Evolutionary conservation across 37 sponge, comb jelly and placozoan species (phyloP).

Genomic region (Chondrilla cf. caribensis): DNA sequence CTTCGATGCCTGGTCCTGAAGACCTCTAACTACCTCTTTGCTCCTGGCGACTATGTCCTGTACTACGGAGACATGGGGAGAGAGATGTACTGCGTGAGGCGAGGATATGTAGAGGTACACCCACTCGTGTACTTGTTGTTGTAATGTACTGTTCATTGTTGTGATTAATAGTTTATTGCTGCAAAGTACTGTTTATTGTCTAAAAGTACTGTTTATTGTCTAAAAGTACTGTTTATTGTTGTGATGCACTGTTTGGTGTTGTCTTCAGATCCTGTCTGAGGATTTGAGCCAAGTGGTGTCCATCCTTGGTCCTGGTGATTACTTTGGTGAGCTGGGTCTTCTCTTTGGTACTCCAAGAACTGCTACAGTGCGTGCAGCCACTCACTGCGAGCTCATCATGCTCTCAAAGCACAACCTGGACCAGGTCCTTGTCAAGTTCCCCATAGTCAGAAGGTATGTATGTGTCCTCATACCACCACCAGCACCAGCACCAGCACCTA

Average conservation of each 20-base stretch:
- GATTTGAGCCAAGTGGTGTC: slow-evolving; percentile 60
- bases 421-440: slow-evolving; percentile 38
- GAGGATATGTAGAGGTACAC: slow-evolving; percentile 70
- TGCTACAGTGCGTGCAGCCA: slow-evolving; percentile 62
- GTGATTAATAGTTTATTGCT: background rate
- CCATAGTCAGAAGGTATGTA: slow-evolving; percentile 48
- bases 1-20: slow-evolving; percentile 41
- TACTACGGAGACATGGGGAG: slow-evolving; percentile 76
- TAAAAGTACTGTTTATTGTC: background rate
- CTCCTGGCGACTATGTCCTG: slow-evolving; percentile 66
- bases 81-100: slow-evolving; percentile 73
- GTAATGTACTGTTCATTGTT: background rate
- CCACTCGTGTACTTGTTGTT: too few relatives aligned
- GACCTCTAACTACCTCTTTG: slow-evolving; percentile 53
- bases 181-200: background rate
- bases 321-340: slow-evolving; percentile 78
- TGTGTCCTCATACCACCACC: background rate
- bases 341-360: slow-evolving; percentile 53
- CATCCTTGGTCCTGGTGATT: slow-evolving; percentile 50
- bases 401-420: slow-evolving; percentile 44
- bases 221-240: too few relatives aligned
- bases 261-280: slow-evolving; percentile 57
- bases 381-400: slow-evolving; percentile 69
- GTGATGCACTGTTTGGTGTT: slow-evolving; percentile 6
- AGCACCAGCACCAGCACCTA: background rate